A percentile compares a stretch with the other conserved stretches of the same genome.
phyloP scores from a whole-genome alignment of 1,140 invertebrate genomes.

The Drosophila takahashii region DNA sequence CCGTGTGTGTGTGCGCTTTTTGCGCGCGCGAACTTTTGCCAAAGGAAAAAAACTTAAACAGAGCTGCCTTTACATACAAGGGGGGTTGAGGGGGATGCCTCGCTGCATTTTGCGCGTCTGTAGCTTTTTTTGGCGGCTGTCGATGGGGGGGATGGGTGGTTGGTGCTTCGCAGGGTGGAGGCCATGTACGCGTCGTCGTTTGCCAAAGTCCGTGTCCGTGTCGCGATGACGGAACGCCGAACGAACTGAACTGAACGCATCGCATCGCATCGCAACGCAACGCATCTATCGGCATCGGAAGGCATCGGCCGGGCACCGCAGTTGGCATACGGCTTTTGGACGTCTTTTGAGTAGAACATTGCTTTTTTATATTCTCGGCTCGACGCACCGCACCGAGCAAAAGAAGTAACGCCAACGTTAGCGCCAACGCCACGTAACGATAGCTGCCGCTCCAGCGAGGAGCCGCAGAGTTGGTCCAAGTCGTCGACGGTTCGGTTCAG shows the following conservation, averaged over 20 bases:
- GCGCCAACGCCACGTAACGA: conserved; percentile 31
- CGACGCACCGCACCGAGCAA: conserved; percentile 71
- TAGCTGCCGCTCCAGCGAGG: conserved; percentile 41
- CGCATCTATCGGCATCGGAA: conserved; percentile 71
- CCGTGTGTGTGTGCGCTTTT: conserved; percentile 41
- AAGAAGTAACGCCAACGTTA: conserved; percentile 50
- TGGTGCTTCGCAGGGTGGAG: neutral
- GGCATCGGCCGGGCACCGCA: conserved; percentile 74
- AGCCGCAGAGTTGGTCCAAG: conserved; percentile 75
- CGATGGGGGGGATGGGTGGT: conserved; percentile 9
- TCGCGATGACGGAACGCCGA: conserved; percentile 78
- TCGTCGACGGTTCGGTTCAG: conserved; percentile 82
- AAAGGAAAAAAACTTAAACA: conserved; percentile 78
- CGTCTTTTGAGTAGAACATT: conserved; percentile 85
- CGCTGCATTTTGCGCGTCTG: conserved; percentile 77
- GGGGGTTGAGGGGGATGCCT: conserved; percentile 1
- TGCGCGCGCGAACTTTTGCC: conserved; percentile 73
- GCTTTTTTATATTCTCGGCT: conserved; percentile 84
- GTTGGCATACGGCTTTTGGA: conserved; percentile 84
- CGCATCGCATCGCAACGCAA: conserved; percentile 42
- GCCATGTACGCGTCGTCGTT: conserved; percentile 53
- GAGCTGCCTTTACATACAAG: conserved; percentile 74
- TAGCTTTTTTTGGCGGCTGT: conserved; percentile 69
- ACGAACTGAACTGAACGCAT: conserved; percentile 59
- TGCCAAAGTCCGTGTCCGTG: conserved; percentile 39